Conservation (phyloP, 2,888 invertebrate species). For the Gnatocerus cornutus region DNA sequence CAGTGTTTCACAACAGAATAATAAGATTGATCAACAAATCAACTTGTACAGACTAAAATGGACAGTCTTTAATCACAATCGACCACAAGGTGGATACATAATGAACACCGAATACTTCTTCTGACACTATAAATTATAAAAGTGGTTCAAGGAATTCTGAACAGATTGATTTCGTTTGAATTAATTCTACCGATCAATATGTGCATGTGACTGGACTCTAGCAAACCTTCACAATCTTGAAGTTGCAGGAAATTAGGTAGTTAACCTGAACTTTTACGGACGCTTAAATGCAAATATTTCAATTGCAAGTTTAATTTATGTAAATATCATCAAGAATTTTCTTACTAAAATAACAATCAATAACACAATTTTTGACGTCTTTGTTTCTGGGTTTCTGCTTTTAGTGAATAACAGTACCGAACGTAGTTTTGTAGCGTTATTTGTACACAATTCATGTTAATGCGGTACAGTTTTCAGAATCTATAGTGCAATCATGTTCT, state of each 20-base stretch:
- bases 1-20: too few relatives aligned
- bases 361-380: background rate
- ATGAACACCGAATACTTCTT: background rate
- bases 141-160: background rate
- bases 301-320: constrained; percentile 1
- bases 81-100: background rate
- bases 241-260: background rate
- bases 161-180: background rate
- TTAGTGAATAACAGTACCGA: constrained; percentile 22
- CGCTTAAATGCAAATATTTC: background rate
- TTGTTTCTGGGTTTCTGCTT: background rate
- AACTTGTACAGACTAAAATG: background rate
- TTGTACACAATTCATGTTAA: constrained; percentile 34
- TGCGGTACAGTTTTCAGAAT: constrained; percentile 32
- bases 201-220: too few relatives aligned
- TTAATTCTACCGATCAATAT: background rate
- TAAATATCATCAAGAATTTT: background rate
- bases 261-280: background rate
- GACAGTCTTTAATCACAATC: background rate
- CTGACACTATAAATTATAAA: background rate
- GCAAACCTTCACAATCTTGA: background rate
- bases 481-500: constrained; percentile 41
- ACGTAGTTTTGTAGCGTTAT: constrained; percentile 18
- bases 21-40: background rate
- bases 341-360: background rate